A percentile compares a stretch with the other conserved stretches of the same genome.
Evolutionary conservation across 2,888 invertebrate genomes (phyloP).

Genomic region (Gryllus longicercus): DNA sequence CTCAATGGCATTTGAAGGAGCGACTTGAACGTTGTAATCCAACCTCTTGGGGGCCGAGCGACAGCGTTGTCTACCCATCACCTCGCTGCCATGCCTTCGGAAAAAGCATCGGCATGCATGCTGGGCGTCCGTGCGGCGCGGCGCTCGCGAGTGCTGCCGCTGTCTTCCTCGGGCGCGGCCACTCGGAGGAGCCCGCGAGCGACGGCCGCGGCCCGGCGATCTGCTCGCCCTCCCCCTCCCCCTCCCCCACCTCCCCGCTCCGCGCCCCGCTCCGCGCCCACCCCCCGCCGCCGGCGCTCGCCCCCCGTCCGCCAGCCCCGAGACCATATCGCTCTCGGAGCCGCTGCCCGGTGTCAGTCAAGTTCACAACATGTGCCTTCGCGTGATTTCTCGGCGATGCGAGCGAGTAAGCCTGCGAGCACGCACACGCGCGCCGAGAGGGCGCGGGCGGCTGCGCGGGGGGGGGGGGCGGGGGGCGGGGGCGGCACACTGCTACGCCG

Average conservation of each 20-base stretch:
- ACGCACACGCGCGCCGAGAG: constrained; percentile 1
- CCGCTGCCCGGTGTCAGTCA: constrained; percentile 6
- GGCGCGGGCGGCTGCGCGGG: neutral
- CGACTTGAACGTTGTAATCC: no score
- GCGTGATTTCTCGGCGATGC: constrained; percentile 8
- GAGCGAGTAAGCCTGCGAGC: neutral
- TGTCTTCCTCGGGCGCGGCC: no score
- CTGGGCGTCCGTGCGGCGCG: no score
- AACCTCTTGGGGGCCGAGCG: no score
- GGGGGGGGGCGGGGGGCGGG: neutral
- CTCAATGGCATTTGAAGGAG: no score
- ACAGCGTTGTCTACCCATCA: no score
- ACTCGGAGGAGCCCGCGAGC: neutral
- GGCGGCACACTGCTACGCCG: neutral
- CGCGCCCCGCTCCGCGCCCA: neutral
- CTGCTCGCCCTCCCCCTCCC: neutral
- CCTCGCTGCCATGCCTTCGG: no score
- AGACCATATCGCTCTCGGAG: neutral
- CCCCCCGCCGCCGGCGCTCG: neutral
- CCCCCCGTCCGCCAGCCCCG: neutral
- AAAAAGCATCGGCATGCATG: no score
- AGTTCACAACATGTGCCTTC: constrained; percentile 17
- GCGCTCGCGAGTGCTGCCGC: no score
- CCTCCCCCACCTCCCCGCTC: no score
- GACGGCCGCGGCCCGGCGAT: neutral